These are phyloP conservation scores for Herpetotheres cachinnans DNA, from an alignment of 2,113 vertebrate genomes.

Conservation along the genomic window DNA sequence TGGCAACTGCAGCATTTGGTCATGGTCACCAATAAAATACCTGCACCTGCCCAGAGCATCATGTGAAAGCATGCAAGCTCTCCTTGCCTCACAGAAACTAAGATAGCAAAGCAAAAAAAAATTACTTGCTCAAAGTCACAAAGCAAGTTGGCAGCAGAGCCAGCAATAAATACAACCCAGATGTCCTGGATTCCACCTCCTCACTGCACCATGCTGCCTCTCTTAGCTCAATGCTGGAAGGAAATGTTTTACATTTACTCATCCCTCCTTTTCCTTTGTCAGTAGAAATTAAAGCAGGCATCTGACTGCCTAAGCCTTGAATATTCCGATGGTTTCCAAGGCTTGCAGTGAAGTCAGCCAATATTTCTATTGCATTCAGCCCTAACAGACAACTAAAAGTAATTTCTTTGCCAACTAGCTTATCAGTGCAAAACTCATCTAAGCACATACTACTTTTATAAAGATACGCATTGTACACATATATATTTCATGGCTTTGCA, in stretches of 20 bases:
- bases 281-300: slow-evolving; percentile 60
- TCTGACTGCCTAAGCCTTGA: slow-evolving; percentile 50
- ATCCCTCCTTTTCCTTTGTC: slow-evolving; percentile 61
- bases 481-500: background rate
- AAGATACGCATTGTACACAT: background rate
- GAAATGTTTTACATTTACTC: slow-evolving; percentile 62
- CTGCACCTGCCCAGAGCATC: background rate
- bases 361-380: slow-evolving; percentile 56
- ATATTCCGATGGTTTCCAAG: slow-evolving; percentile 31
- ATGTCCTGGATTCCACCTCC: slow-evolving; percentile 47
- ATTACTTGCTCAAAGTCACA: background rate
- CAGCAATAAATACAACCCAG: slow-evolving; percentile 31
- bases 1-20: background rate
- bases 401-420: slow-evolving; percentile 25
- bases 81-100: background rate
- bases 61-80: background rate
- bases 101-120: background rate
- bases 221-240: slow-evolving; percentile 50
- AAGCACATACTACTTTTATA: background rate
- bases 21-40: background rate
- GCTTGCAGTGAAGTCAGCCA: slow-evolving; percentile 36
- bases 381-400: slow-evolving; percentile 21
- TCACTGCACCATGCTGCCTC: slow-evolving; percentile 30
- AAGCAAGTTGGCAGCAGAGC: slow-evolving; percentile 11
- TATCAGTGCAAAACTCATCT: slow-evolving; percentile 10